Base-by-base conservation (phyloP, 1,140 invertebrate genomes). In the Galleria mellonella region DNA sequence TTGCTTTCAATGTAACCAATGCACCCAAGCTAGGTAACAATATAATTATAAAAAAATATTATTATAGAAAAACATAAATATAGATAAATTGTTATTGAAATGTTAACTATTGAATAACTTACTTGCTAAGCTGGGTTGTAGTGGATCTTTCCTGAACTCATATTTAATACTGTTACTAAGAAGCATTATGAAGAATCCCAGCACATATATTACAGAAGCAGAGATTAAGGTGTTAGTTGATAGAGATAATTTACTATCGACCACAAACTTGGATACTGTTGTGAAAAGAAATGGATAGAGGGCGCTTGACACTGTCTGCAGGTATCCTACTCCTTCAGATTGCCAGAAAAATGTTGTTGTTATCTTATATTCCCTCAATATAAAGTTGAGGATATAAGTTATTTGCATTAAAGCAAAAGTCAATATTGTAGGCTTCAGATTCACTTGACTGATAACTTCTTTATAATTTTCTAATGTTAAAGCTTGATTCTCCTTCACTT, bases 151-250 rank as follows among this genome's bases (percentile, higher is more conserved):
- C 53, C 81, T 75, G 70, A 85, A 83, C 47, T 79, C 62, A 64
- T 85, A 61, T 59, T 85, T 85, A 51, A 83, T 77, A 49, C 72
- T 75, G 43, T 85, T 85, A 70, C 81, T 85, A 40, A 62, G 32
- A 62, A 69, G 55, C 76, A 83, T 77, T 61, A 83, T 53, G n/a
- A 66, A 37, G 31, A 83, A 74, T 51, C 81, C 81, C 62, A 76
- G 37, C 30, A 58, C 31, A 59, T 57, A 84, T 33, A 81, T 38
- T 36, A 62, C 33, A 47, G 51, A 67, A 66, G 76, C 68, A 35
- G 46, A 41, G 15, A 77, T 62, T 51, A 83, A 58, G 31, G 43
- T 54, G 47, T 77, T 75, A 57, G 52, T 71, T 37, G 71, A 57
- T 37, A 85, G 43, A 9, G 44, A 17, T 33, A 82, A 13, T n/a